A percentile compares a stretch with the other conserved stretches of the same genome.
Conservation (phyloP, 2,888 invertebrate species). For the Cantharis rustica region DNA sequence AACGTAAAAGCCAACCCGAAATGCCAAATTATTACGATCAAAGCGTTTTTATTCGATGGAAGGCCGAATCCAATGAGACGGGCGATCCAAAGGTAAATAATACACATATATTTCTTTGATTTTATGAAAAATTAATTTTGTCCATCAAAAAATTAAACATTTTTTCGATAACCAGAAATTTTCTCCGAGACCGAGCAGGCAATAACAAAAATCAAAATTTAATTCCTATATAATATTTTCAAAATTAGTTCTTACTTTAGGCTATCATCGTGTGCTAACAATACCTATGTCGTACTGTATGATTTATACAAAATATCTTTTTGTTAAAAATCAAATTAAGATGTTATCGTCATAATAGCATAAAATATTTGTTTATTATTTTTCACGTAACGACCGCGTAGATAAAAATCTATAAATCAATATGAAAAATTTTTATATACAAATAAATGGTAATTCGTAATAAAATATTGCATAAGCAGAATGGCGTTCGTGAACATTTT, state of each 20-base stretch:
- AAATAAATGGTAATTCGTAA: background rate
- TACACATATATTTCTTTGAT: too few relatives aligned
- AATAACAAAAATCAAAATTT: too few relatives aligned
- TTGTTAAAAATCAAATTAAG: background rate
- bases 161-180: too few relatives aligned
- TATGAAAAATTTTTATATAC: background rate
- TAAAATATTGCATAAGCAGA: background rate
- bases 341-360: background rate
- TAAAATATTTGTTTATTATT: background rate
- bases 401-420: slow-evolving; percentile 3
- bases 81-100: too few relatives aligned
- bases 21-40: background rate
- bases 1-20: background rate
- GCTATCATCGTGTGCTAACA: too few relatives aligned
- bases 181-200: too few relatives aligned
- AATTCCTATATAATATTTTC: too few relatives aligned
- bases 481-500: slow-evolving; percentile 16
- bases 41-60: background rate
- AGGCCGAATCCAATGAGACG: background rate
- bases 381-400: background rate
- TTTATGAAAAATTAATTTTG: too few relatives aligned
- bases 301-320: background rate
- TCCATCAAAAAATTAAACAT: too few relatives aligned
- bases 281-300: too few relatives aligned
- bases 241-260: too few relatives aligned